Conservation (phyloP, 2,888 invertebrate genomes). For the Eupelmus urozonus region DNA sequence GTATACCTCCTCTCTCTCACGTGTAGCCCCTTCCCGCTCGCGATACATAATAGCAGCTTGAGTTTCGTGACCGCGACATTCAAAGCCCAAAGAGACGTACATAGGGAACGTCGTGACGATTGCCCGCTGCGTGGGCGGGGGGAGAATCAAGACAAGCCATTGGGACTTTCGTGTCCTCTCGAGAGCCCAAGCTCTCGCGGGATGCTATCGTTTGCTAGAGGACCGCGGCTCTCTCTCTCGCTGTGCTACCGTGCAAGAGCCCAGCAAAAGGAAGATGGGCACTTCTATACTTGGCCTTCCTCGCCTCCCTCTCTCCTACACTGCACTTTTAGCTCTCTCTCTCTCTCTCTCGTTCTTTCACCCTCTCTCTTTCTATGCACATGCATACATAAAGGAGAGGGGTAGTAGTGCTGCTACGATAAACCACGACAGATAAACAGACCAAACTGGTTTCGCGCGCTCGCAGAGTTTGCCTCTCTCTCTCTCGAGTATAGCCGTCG, state of each 20-base stretch:
- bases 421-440: conserved; percentile 64
- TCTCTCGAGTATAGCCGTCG: background rate
- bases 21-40: background rate
- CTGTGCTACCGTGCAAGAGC: background rate
- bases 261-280: background rate
- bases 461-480: conserved; percentile 4
- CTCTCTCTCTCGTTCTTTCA: conserved; percentile 55
- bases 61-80: conserved; percentile 48
- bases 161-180: conserved; percentile 40
- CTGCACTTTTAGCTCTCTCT: conserved; percentile 50
- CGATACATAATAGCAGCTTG: background rate
- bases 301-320: background rate
- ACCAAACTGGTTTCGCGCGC: conserved; percentile 63
- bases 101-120: background rate
- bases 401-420: conserved; percentile 53
- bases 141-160: conserved; percentile 53
- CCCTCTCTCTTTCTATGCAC: conserved; percentile 43
- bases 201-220: conserved; percentile 35
- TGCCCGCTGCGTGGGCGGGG: background rate
- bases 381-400: conserved; percentile 8
- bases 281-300: background rate
- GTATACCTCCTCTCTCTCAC: too few species aligned
- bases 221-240: background rate
- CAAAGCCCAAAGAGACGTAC: background rate
- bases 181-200: conserved; percentile 30